Evolutionary conservation across 2,797 vertebrate species (phyloP).

Genomic region (Philypnodon macrostomus): DNA sequence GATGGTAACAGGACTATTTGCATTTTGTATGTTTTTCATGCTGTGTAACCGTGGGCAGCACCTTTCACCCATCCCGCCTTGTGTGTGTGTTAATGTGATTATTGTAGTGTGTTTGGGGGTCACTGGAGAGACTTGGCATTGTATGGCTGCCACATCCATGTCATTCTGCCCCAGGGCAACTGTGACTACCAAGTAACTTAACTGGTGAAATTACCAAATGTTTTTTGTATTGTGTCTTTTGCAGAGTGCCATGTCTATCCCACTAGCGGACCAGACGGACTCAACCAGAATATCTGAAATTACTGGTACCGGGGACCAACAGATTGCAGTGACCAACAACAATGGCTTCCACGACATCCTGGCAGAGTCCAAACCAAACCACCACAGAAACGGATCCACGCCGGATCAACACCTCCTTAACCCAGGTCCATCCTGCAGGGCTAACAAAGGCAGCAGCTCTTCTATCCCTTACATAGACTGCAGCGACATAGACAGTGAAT

Average conservation of each 20-base stretch:
- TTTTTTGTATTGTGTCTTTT: neutral
- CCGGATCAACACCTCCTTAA: conserved; percentile 75
- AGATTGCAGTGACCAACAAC: conserved; percentile 29
- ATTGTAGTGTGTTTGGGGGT: no score
- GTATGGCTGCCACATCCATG: no score
- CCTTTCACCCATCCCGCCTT: no score
- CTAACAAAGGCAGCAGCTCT: conserved; percentile 90
- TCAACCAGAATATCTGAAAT: conserved; percentile 54
- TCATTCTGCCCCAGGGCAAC: no score
- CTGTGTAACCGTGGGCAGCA: no score
- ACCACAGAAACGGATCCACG: conserved; percentile 27
- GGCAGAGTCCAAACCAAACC: conserved; percentile 45
- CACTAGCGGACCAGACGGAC: conserved; percentile 65
- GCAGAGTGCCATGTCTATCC: conserved; percentile 47
- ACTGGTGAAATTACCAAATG: no score
- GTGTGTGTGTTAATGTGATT: no score
- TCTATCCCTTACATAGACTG: conserved; percentile 98
- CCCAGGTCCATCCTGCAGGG: conserved; percentile 96
- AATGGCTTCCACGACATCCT: conserved; percentile 67
- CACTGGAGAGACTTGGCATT: no score
- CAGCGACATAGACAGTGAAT: conserved; percentile 96
- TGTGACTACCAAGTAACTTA: no score
- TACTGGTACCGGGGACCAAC: conserved; percentile 31
- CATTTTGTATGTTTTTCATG: no score
- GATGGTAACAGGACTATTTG: neutral